Evolutionary conservation across 2,797 vertebrate species (phyloP), one percentile per base, ranked within the genome.

Genomic region (Chelidonichthys spinosus): DNA sequence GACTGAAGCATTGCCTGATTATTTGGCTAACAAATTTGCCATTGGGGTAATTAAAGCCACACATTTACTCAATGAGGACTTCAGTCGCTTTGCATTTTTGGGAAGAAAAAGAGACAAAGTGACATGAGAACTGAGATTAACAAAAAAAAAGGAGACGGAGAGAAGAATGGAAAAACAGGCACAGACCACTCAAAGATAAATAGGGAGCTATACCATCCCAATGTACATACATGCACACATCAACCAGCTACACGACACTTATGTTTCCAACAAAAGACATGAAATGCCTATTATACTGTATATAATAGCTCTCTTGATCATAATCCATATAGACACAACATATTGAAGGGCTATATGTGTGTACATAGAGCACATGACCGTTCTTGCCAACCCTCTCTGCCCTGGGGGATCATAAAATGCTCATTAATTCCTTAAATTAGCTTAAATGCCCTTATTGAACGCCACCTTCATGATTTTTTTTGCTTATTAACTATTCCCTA

Each of bases 401-500:
- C 90, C 85, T 81, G 49, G 66, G 91, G 86, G 77, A 74, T 92
- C 84, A 71, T 93, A 89, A 84, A 94, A 92, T 85, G 81, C 85
- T 91, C 83, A 92, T 93, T 94, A 91, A 93, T 93, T 92, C 84
- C 85, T 85, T 81, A 85, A 91, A 93, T 93, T 87, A 92, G 86
- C 89, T 90, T 91, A 92, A 92, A 91, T 82, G 84, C 85, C 77
- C 81, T 90, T 89, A 92, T 92, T 94, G 84, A 89, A 89, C 74
- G 72, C 78, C 68, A 85, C 83, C 82, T 88, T 87, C 52, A 82
- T 92, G 83, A 92, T 91, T 89, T 92, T 91, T 91, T 91, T 90
- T 85, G 75, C 88, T 90, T 91, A 92, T 92, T 91, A 93, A 90
- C 87, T 88, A 90, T 85, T 89, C 89, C 88, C 88, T 86, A 80